Conservation (phyloP, 2,113 vertebrate species). For the Callipepla squamata region DNA sequence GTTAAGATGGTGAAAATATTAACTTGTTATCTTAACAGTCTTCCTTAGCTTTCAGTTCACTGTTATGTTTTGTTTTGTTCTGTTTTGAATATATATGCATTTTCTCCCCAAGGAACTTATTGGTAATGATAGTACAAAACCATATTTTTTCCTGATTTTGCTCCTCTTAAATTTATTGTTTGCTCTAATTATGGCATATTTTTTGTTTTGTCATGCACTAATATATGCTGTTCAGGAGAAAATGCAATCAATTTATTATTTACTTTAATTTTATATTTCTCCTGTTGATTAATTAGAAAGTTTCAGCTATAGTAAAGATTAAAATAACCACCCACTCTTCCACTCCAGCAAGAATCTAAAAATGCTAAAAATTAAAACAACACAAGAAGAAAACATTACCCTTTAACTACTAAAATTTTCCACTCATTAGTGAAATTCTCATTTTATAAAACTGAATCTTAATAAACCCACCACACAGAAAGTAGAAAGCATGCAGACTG, state of each 20-base stretch:
- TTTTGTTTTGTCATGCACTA: background rate
- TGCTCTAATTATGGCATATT: background rate
- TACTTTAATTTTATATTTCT: background rate
- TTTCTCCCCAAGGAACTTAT: background rate
- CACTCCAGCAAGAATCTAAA: background rate
- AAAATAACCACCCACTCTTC: background rate
- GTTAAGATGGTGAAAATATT: background rate
- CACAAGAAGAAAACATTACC: background rate
- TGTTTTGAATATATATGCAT: background rate
- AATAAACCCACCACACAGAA: background rate
- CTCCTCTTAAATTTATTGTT: background rate
- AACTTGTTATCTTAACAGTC: background rate
- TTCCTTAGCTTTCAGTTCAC: background rate
- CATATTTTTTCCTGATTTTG: rapidly evolving
- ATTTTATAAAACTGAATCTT: background rate
- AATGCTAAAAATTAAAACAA: background rate
- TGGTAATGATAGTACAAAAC: background rate
- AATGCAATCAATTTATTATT: background rate
- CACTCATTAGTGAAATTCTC: background rate
- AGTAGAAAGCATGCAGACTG: background rate
- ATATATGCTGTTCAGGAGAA: background rate
- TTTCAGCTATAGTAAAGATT: background rate
- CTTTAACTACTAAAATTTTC: background rate
- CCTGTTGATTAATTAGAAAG: background rate
- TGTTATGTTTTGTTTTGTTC: background rate